Base-by-base conservation (phyloP, 2,797 vertebrate genomes). In the Neopelma chrysocephalum region DNA sequence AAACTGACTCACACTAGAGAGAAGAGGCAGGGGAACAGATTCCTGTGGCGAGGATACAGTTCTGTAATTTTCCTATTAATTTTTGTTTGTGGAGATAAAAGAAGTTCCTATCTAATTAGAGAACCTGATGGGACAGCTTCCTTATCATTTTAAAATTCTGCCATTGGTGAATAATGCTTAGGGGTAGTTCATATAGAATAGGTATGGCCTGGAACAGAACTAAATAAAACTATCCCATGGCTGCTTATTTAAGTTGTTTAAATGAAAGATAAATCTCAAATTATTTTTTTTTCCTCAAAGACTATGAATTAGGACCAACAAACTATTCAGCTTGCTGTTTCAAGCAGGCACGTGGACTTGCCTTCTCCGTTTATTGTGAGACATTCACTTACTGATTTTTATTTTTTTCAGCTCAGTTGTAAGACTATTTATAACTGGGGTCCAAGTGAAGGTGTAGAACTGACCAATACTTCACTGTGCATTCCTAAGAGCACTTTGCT, bases 51-150 rank as follows among this genome's bases (percentile, higher is more conserved):
- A 47, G 29, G 38, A 87, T 71, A 69, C 6, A 5, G 32, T 75
- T 92, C 78, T 81, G 53, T 56, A 81, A 71, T 94, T 89, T 87
- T 87, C 34, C 62, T 89, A 31, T 69, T 90, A 84, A 88, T 78
- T 75, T 86, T 48, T 84, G 32, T 84, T 90, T 82, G 75, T 82
- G 51, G 81, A 82, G 38, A 62, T 87, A 48, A 82, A 78, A 93
- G 78, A 80, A 58, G 42, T 81, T 94, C 69, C 40, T 65, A 29
- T 69, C 69, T 78, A 89, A 87, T 79, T 68, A 26, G 34, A 95
- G 71, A 92, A 69, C 15, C 60, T 92, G 56, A 68, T 53, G 71
- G 71, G 75, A 87, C 22, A 68, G 34, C 10, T 80, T 92, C 43
- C 15, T 65, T 81, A 72, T 72, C 83, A 75, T 71, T 89, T 87